These are phyloP conservation scores for Trichogramma dendrolimi DNA, from an alignment of 2,888 invertebrate species.

Conservation along the genomic window DNA sequence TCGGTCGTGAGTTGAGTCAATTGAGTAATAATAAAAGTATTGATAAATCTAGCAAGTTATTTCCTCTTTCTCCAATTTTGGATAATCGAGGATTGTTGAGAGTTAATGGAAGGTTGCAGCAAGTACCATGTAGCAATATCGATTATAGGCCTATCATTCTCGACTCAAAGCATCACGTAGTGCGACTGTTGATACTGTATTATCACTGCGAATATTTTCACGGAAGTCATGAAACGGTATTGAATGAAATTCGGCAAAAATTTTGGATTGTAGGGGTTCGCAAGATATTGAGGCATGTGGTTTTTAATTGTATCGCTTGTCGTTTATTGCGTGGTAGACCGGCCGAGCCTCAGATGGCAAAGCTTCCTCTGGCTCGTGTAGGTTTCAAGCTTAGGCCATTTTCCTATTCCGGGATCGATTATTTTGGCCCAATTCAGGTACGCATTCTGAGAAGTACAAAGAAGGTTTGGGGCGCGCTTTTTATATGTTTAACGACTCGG, in stretches of 20 bases:
- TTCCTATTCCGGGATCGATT: conserved; percentile 24
- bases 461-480: conserved; percentile 28
- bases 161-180: conserved; percentile 15
- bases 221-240: conserved; percentile 22
- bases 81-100: conserved; percentile 9
- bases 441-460: conserved; percentile 9
- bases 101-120: conserved; percentile 15
- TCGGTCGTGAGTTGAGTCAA: conserved; percentile 3
- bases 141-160: conserved; percentile 27
- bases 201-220: conserved; percentile 21
- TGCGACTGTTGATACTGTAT: conserved; percentile 13
- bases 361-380: conserved; percentile 18
- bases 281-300: conserved; percentile 5
- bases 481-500: conserved; percentile 27
- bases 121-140: no score
- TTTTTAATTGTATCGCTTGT: conserved; percentile 6
- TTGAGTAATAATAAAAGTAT: background rate
- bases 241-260: conserved; percentile 28
- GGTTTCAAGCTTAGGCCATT: conserved; percentile 20
- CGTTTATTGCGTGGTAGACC: background rate
- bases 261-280: conserved; percentile 23
- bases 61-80: conserved; percentile 8
- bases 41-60: conserved; percentile 1
- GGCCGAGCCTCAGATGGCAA: conserved; percentile 17
- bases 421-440: conserved; percentile 29